Evolutionary conservation across 2,113 vertebrate genomes (phyloP).

Genomic region (Bettongia penicillata): DNA sequence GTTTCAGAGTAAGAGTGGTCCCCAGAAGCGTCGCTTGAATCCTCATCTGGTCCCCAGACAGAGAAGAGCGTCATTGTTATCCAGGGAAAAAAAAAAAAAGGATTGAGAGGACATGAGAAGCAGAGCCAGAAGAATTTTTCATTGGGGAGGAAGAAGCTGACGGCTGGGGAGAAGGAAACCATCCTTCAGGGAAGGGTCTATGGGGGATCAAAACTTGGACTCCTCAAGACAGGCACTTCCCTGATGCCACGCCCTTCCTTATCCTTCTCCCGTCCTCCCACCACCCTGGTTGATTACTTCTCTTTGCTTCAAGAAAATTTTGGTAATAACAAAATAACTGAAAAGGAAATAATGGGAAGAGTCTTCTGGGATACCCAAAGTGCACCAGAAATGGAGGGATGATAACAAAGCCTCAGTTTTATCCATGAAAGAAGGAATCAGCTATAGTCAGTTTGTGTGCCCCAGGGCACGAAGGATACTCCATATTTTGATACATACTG

Average conservation of each 20-base stretch:
- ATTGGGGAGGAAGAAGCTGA: not conserved
- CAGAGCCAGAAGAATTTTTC: conserved; percentile 14
- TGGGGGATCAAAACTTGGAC: not conserved
- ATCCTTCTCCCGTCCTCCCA: too few species aligned
- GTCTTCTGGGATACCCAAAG: not conserved
- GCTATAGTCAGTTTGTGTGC: not conserved
- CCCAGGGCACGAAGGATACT: not conserved
- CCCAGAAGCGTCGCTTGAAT: conserved; percentile 80
- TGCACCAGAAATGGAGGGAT: not conserved
- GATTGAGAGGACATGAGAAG: not conserved
- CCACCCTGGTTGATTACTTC: not conserved
- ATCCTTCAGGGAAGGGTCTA: not conserved
- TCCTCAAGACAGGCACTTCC: not conserved
- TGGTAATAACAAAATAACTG: not conserved
- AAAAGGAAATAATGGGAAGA: not conserved
- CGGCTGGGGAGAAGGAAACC: not conserved
- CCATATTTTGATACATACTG: not conserved
- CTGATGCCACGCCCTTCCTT: not conserved
- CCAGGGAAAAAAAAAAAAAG: not conserved
- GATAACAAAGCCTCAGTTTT: not conserved
- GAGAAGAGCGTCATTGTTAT: accelerated
- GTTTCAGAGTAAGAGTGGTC: conserved; percentile 77
- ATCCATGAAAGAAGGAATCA: not conserved
- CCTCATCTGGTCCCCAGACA: conserved; percentile 84
- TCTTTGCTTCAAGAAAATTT: not conserved